phyloP scores from a whole-genome alignment of 2,797 vertebrate species.

The Semaprochilodus insignis region DNA sequence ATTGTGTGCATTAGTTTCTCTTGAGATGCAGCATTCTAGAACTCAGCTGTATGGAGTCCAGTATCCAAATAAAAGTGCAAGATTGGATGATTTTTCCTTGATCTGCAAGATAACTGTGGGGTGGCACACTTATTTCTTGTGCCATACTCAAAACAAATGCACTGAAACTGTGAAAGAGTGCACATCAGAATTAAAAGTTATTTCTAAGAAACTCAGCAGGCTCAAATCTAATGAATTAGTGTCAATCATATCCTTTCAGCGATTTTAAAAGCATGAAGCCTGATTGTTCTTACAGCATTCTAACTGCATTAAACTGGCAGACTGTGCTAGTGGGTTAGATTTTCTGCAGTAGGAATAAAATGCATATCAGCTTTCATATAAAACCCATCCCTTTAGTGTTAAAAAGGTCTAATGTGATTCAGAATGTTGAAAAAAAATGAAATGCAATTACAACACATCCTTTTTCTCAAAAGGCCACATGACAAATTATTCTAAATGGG shows the following conservation, averaged over 20 bases:
- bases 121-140: background rate
- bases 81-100: too few relatives aligned
- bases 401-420: background rate
- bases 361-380: background rate
- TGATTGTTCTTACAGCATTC: background rate
- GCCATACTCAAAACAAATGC: background rate
- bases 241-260: background rate
- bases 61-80: too few relatives aligned
- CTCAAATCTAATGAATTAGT: background rate
- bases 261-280: background rate
- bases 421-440: background rate
- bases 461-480: background rate
- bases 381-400: too few relatives aligned
- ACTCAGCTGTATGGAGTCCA: too few relatives aligned
- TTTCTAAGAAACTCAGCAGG: background rate
- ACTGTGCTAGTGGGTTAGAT: background rate
- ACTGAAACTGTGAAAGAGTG: background rate
- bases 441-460: background rate
- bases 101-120: too few relatives aligned
- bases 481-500: conserved; percentile 2
- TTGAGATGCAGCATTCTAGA: too few relatives aligned
- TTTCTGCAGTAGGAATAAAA: background rate
- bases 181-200: background rate
- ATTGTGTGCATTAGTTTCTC: too few relatives aligned
- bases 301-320: background rate